Conservation (phyloP, 2,888 invertebrate species). For the Notodonta dromedarius region DNA sequence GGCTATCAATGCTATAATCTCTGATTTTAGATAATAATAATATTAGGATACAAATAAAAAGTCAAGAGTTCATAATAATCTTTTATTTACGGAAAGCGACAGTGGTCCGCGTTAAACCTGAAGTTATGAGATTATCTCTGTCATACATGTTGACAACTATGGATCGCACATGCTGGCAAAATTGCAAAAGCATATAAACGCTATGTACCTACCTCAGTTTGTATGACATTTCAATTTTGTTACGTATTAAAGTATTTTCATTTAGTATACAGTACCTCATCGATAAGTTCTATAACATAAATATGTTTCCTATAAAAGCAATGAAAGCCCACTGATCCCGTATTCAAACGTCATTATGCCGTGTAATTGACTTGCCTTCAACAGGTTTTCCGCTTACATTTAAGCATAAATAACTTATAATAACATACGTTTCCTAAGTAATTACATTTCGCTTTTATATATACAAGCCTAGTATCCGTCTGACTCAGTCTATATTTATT, state of each 20-base stretch:
- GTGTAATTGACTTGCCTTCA: conserved; percentile 44
- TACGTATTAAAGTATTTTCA: neutral
- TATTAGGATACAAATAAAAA: conserved; percentile 14
- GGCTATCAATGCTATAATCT: no score
- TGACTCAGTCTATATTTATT: conserved; percentile 74
- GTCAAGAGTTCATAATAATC: conserved; percentile 34
- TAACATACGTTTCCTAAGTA: conserved; percentile 26
- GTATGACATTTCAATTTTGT: neutral
- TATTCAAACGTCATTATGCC: conserved; percentile 30
- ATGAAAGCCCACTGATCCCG: conserved; percentile 35
- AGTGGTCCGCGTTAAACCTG: conserved; percentile 67
- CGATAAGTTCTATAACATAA: conserved; percentile 29
- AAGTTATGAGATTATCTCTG: conserved; percentile 30
- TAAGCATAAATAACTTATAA: conserved; percentile 38
- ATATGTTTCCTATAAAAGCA: conserved; percentile 38
- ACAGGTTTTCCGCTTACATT: conserved; percentile 38
- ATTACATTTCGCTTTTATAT: conserved; percentile 45
- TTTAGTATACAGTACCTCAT: conserved; percentile 14
- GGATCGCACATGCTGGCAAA: neutral
- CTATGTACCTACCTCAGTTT: neutral
- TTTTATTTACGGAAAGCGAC: conserved; percentile 63
- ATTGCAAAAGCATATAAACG: neutral
- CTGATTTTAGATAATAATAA: no score
- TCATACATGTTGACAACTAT: conserved; percentile 20
- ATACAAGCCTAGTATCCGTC: conserved; percentile 59